phyloP scores from a whole-genome alignment of 1,140 invertebrate genomes.

The Procambarus virginalis region DNA sequence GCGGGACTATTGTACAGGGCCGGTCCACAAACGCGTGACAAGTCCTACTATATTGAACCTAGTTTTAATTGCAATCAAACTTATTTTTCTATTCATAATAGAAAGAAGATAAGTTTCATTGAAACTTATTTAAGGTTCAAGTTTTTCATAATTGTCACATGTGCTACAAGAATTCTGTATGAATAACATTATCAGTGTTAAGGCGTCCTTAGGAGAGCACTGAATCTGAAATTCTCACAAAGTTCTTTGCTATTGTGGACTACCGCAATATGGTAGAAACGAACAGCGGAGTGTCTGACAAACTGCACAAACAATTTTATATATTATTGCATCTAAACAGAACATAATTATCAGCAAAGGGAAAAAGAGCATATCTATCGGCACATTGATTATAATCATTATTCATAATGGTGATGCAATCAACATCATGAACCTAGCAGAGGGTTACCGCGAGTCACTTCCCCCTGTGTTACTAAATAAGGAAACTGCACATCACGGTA shows the following conservation, averaged over 20 bases:
- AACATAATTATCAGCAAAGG: constrained; percentile 68
- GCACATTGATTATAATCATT: constrained; percentile 69
- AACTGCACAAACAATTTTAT: constrained; percentile 68
- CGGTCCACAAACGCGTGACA: constrained; percentile 63
- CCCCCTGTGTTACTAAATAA: constrained; percentile 44
- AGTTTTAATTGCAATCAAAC: constrained; percentile 54
- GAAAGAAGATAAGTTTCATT: constrained; percentile 57
- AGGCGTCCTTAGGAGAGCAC: constrained; percentile 60
- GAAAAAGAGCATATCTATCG: constrained; percentile 68
- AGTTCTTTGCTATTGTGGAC: constrained; percentile 64
- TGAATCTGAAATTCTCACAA: constrained; percentile 63
- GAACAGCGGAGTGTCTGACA: constrained; percentile 67
- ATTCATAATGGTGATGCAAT: constrained; percentile 66
- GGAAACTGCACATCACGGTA: constrained; percentile 43
- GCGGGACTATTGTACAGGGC: constrained; percentile 66
- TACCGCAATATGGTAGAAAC: constrained; percentile 67
- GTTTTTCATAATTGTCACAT: constrained; percentile 61
- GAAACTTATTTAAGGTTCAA: constrained; percentile 52
- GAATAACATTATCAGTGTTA: constrained; percentile 61
- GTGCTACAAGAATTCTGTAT: constrained; percentile 61
- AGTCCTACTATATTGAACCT: constrained; percentile 56
- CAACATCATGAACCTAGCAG: constrained; percentile 62
- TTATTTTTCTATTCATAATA: constrained; percentile 55
- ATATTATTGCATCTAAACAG: constrained; percentile 69
- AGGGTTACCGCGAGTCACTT: constrained; percentile 41